Evolutionary conservation across 1,140 invertebrate genomes (phyloP).

Genomic region (Melipona quadrifasciata): DNA sequence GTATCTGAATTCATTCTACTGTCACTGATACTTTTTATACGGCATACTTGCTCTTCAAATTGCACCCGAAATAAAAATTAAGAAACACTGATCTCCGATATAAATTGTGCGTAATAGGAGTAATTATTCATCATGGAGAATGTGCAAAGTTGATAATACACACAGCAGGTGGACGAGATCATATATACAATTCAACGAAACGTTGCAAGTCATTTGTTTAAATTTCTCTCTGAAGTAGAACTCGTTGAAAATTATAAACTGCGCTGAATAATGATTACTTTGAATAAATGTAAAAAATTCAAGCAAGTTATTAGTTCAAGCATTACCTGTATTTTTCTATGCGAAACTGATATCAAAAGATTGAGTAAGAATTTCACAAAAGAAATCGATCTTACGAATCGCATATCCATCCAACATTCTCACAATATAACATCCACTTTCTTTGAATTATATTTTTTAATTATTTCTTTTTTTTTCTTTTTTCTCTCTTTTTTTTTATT

Average conservation of each 20-base stretch:
- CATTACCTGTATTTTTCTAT: slow-evolving; percentile 18
- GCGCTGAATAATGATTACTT: neutral
- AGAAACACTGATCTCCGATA: neutral
- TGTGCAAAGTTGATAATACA: slow-evolving; percentile 48
- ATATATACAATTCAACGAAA: slow-evolving; percentile 30
- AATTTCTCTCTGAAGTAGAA: neutral
- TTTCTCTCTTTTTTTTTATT: slow-evolving; percentile 52
- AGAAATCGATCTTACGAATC: slow-evolving; percentile 4
- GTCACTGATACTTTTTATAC: neutral
- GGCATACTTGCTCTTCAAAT: neutral
- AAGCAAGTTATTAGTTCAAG: neutral
- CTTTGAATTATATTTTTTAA: slow-evolving; percentile 42
- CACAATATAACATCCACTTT: slow-evolving; percentile 15
- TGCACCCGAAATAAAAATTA: neutral
- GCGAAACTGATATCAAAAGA: slow-evolving; percentile 16
- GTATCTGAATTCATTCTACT: neutral
- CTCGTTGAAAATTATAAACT: neutral
- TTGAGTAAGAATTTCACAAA: neutral
- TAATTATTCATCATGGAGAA: slow-evolving; percentile 49
- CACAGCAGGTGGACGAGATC: slow-evolving; percentile 51
- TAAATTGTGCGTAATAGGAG: slow-evolving; percentile 55
- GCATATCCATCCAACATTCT: slow-evolving; percentile 17
- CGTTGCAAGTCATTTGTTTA: neutral
- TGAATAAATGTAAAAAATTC: neutral
- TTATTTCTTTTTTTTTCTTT: slow-evolving; percentile 19